Conservation (phyloP, 2,113 vertebrate species). For the Megatriorchis doriae region DNA sequence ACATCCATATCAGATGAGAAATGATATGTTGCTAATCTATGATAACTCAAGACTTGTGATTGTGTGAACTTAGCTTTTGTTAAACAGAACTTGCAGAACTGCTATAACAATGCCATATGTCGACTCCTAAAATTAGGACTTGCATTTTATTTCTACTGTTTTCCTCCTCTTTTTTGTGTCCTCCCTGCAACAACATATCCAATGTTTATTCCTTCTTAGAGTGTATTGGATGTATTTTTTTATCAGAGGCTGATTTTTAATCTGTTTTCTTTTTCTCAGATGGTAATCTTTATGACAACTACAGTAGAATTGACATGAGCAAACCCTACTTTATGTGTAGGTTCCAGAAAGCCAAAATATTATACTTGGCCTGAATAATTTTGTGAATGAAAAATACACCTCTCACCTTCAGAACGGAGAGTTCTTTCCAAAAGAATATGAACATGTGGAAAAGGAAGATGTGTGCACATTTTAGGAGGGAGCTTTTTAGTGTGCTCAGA, state of each 20-base stretch:
- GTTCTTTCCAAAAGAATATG: background rate
- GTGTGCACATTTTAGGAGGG: background rate
- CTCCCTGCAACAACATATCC: background rate
- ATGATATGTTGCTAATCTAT: background rate
- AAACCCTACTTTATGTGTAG: background rate
- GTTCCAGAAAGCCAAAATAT: background rate
- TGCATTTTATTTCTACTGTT: background rate
- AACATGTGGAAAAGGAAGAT: background rate
- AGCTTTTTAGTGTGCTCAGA: background rate
- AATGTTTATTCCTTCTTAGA: background rate
- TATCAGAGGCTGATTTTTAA: background rate
- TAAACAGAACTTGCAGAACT: background rate
- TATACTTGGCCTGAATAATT: background rate
- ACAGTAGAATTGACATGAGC: background rate
- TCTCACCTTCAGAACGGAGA: background rate
- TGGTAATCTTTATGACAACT: background rate
- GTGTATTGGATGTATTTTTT: background rate
- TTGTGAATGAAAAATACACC: background rate
- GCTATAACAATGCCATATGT: background rate
- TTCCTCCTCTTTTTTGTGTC: background rate
- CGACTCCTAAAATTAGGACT: background rate
- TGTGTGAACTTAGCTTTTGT: background rate
- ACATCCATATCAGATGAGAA: background rate
- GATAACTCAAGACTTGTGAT: background rate
- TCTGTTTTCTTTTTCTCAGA: background rate